Conservation (phyloP, 2,888 invertebrate species). For the Sphaerophoria taeniata region DNA sequence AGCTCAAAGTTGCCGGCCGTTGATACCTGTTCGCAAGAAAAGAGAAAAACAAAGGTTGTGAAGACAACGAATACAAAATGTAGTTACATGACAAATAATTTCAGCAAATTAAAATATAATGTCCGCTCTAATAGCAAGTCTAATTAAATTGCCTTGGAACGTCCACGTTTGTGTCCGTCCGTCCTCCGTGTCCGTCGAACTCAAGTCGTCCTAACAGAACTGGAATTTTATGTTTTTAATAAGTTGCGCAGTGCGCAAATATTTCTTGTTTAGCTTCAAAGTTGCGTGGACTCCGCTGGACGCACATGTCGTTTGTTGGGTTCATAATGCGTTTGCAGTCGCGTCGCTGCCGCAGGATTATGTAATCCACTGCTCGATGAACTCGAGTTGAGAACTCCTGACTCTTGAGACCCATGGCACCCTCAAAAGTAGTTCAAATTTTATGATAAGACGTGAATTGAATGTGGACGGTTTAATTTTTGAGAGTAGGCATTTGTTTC, state of each 20-base stretch:
- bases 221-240: constrained; percentile 40
- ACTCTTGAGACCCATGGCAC: constrained; percentile 18
- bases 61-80: constrained; percentile 75
- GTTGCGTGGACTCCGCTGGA: constrained; percentile 14
- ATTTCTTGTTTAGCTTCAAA: constrained; percentile 21
- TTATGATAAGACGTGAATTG: neutral
- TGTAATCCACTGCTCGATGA: constrained; percentile 28
- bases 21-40: constrained; percentile 85
- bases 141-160: constrained; percentile 60
- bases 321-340: neutral
- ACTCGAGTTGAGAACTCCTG: constrained; percentile 1
- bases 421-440: constrained; percentile 5
- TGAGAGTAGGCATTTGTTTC: constrained; percentile 44
- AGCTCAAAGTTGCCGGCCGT: constrained; percentile 96
- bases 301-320: constrained; percentile 36
- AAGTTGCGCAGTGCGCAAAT: constrained; percentile 27
- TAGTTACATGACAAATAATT: constrained; percentile 65
- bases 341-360: constrained; percentile 38
- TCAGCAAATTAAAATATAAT: constrained; percentile 60
- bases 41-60: constrained; percentile 77
- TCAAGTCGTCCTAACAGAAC: constrained; percentile 16
- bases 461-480: constrained; percentile 20
- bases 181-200: too few relatives aligned
- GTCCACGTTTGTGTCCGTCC: too few relatives aligned
- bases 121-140: constrained; percentile 52